Base-by-base conservation (phyloP, 2,888 invertebrate genomes). In the Cyclophora albipunctata region DNA sequence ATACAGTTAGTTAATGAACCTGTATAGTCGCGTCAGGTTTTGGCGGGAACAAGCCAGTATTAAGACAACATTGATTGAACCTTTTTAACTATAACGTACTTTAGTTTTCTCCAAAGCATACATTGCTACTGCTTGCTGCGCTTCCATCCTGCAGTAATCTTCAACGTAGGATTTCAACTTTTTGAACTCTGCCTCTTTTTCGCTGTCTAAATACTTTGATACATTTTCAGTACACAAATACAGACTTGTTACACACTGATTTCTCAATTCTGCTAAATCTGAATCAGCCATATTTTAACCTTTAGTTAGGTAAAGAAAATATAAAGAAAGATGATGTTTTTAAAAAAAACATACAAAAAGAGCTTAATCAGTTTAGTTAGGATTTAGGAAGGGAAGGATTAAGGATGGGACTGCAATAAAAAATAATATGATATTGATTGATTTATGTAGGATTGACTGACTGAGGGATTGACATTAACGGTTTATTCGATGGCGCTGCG, bases 191-290 rank as follows among this genome's bases (percentile, higher is more conserved):
- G 63, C 67, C 45, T 79, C 75, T 55, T 78, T 82, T 40, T 82
- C 82, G 4, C 67, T 63, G 47, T 83, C 78, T 51, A 86, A 64
- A 67, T 86, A 85, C 61, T 81, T 84, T 2, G 75, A 71, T 34
- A 84, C 71, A 48, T 86, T 85, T 43, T 84, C 81, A 2, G 82
- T 71, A 62, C 84, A 83, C 49, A 77, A 60, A 59, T 80, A 81
- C 5, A 86, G 64, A 58, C 80, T 83, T 2, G 74, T 75, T 20
- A 87, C 73, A 57, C 86, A 87, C 55, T 81, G 76, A 64, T 83
- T 80, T 46, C 84, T 67, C 51, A 86, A 50, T 34, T 81, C 75
- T 5, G 73, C 73, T 55, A 87, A 60, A 49, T 85, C 81, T n/a
- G 67, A 62, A 3, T 75, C 73, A 20, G 71, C 68, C 76, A 76